Evolutionary conservation across 2,797 vertebrate genomes (phyloP).

Genomic region (Chiloscyllium punctatum): DNA sequence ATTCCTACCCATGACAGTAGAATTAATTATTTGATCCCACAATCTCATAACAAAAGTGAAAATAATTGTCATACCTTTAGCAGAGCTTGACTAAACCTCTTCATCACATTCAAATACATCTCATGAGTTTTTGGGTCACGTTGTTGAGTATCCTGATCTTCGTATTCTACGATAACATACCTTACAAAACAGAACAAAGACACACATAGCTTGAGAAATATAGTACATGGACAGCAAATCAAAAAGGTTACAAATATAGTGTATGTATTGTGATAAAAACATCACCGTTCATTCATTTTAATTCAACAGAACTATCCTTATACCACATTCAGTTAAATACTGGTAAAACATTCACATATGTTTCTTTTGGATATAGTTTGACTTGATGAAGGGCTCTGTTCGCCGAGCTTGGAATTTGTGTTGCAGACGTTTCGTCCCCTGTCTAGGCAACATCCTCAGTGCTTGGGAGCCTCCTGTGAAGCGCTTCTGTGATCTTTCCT

Average conservation of each 20-base stretch:
- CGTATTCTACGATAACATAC: constrained; percentile 98
- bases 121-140: constrained; percentile 93
- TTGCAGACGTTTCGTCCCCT: too few relatives aligned
- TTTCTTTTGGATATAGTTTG: neutral
- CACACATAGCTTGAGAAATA: neutral
- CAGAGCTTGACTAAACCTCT: constrained; percentile 91
- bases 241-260: neutral
- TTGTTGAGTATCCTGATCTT: constrained; percentile 94
- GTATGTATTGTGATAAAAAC: neutral
- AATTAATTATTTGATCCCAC: neutral
- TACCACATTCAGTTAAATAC: neutral
- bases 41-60: neutral
- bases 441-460: too few relatives aligned
- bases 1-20: neutral
- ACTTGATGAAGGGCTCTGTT: neutral
- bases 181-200: constrained; percentile 51
- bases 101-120: constrained; percentile 98
- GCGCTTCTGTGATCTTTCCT: too few relatives aligned
- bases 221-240: neutral
- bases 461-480: too few relatives aligned
- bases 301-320: neutral
- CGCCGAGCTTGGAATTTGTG: too few relatives aligned
- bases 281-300: neutral
- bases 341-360: neutral
- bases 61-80: constrained; percentile 69